Evolutionary conservation across 2,797 vertebrate species (phyloP), one percentile per base, ranked within the genome.

Genomic region (Poeciliopsis gracilis): DNA sequence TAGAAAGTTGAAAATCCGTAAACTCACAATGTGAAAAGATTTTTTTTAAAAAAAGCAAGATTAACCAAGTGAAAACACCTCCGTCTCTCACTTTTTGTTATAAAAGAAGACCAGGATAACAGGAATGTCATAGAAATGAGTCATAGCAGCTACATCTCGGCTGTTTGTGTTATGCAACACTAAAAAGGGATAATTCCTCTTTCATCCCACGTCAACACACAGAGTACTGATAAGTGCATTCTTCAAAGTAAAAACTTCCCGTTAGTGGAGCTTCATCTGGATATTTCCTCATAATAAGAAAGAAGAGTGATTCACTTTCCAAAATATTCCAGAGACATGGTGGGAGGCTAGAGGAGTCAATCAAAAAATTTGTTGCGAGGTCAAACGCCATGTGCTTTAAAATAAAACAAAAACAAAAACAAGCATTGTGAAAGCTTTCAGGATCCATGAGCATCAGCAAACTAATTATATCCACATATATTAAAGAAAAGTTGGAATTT

Each of bases 101-200:
- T 28, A 66, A 41, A 80, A 69, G 79, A 67, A 71, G 73, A 81
- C 36, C 30, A 38, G 57, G 9, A 36, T 70, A 51, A 55, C 46
- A 75, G n/a, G 55, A 47, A 75, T 75, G 70, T 49, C 43, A 66
- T 79, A 33, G 46, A 41, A 46, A 75, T 15, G 72, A 91, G 41
- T 92, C 90, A 91, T 20, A 79, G 79, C 71, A 78, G 43, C 67
- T 38, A 59, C 76, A 81, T 84, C 81, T 41, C 77, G 2, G 2
- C 49, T 59, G 74, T 86, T 87, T 85, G 71, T 86, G 85, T 85
- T 89, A 86, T 82, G 82, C 86, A 86, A 90, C 81, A 86, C 73
- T 53, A 53, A 77, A 84, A 82, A 82, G 66, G 70, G 90, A 87
- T 9, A 8, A 82, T 72, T 83, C 79, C 66, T 82, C 72, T 82